Evolutionary conservation across 2,113 vertebrate genomes (phyloP), one percentile per base, ranked within the genome.

Genomic region (Xiphophorus hellerii): DNA sequence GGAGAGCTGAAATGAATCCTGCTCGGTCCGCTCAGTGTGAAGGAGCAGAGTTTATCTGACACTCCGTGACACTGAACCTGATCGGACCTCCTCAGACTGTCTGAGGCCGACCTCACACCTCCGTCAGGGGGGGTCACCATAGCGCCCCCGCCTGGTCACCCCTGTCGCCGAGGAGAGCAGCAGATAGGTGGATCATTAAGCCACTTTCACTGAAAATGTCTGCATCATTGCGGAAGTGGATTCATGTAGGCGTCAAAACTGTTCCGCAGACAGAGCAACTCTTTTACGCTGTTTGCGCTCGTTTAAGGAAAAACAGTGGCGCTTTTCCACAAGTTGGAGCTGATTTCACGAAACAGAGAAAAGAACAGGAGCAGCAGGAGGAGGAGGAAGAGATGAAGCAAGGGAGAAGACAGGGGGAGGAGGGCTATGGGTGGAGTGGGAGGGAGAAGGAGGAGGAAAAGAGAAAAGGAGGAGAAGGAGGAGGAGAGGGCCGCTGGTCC

Each of bases 401-500:
- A 62, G 62, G 66, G 72, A 66, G 66, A 42, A 64, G 68, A 48
- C 44, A 48, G 70, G 31, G 63, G 63, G 39, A 31, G 54, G 63
- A 31, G 20, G 77, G 28, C 75, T 62, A 14, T 11, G 68, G 68
- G 65, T 62, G 62, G 77, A 80, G 73, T 71, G 83, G 48, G 63
- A 71, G 25, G 33, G 17, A 80, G 33, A 31, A 63, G 64, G 44
- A 60, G 54, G 37, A 65, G 62, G 37, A 39, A 66, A 60, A 66
- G 58, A 76, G 51, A 58, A 58, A 58, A 73, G 48, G 63, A 68
- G 82, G 61, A 76, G 74, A 73, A 77, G 86, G 88, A 86, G 90
- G 87, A 90, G 92, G 91, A 94, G 88, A 85, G 93, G 85, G 90
- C 95, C 87, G 84, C 77, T 89, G 84, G 92, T 90, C 94, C 95